A percentile compares a stretch with the other conserved stretches of the same genome.
phyloP scores from a whole-genome alignment of 1,140 invertebrate species.

The Eriocheir sinensis region DNA sequence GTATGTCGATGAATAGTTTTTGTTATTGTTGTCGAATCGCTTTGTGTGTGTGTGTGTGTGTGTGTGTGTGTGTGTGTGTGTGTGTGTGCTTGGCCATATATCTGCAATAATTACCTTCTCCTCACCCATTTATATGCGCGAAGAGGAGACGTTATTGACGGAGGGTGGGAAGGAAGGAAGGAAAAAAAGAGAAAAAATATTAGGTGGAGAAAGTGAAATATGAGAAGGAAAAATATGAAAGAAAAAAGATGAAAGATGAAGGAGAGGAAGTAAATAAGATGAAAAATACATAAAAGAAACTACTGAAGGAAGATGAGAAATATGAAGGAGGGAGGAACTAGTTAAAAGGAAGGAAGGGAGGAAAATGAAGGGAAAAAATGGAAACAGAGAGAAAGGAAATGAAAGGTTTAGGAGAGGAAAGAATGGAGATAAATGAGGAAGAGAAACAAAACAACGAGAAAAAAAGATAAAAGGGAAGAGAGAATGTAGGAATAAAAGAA shows the following conservation, averaged over 20 bases:
- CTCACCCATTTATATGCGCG: neutral
- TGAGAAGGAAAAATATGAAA: neutral
- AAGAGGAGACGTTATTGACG: neutral
- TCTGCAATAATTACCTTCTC: neutral
- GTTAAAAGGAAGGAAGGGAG: too few relatives aligned
- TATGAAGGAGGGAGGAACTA: too few relatives aligned
- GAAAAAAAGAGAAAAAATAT: too few relatives aligned
- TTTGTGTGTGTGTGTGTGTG: slow-evolving; percentile 20
- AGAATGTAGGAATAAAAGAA: too few relatives aligned
- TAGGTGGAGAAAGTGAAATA: neutral
- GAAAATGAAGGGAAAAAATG: neutral
- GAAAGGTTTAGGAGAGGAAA: neutral
- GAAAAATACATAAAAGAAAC: too few relatives aligned
- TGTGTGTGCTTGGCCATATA: neutral
- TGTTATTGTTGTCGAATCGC: too few relatives aligned
- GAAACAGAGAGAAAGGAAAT: neutral
- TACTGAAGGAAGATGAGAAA: too few relatives aligned
- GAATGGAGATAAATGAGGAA: too few relatives aligned
- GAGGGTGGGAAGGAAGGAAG: neutral
- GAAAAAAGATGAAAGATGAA: neutral
- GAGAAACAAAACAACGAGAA: too few relatives aligned
- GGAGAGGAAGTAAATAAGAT: neutral
- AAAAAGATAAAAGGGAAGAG: too few relatives aligned
- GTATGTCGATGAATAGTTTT: too few relatives aligned
- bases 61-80: neutral